Evolutionary conservation across 2,113 vertebrate genomes (phyloP), one percentile per base, ranked within the genome.

Genomic region (Apteryx owenii): DNA sequence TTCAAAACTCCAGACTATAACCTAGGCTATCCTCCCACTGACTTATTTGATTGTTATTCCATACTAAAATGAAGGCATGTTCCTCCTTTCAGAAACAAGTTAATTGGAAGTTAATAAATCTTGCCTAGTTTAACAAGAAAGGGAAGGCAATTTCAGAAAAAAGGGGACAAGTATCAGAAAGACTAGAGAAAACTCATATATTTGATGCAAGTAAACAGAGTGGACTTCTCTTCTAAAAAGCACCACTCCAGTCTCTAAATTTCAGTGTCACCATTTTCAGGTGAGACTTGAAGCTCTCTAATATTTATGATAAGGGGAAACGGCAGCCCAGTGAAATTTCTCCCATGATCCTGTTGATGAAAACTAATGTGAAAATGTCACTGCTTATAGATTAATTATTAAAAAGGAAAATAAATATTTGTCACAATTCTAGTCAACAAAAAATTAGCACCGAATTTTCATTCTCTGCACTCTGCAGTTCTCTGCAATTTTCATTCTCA

Each of bases 11-110:
- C 15, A 2, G 2, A 14, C 53, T 48, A 38, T 31, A 9, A 9
- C 26, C 8, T 5, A 4, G 40, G 6, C 42, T 12, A 5, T 7
- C 26, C 38, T 9, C 21, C 3, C 2, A 0, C 44, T 3, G 1
- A 54, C 17, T 15, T 15, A 13, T 1, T 10, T 17, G 15, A 31
- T 31, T 5, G 11, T 40, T 31, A 42, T 22, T 50, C 48, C 4
- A 0, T 21, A 42, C 22, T 31, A 58, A 56, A 36, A 12, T 2
- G 13, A 33, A 33, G 22, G 3, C 1, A 1, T 10, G 10, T 17
- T 85, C 42, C 50, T 33, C 20, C 28, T n/a, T n/a, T 7, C 65
- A 7, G 13, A 64, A 29, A 22, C 54, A 8, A 10, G 0, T 36
- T 53, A 25, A 4, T 22, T 28, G 33, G 38, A 25, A 48, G 23